These are phyloP conservation scores for Hypotaenidia philippensis DNA, from an alignment of 2,797 vertebrate genomes.

Conservation along the genomic window DNA sequence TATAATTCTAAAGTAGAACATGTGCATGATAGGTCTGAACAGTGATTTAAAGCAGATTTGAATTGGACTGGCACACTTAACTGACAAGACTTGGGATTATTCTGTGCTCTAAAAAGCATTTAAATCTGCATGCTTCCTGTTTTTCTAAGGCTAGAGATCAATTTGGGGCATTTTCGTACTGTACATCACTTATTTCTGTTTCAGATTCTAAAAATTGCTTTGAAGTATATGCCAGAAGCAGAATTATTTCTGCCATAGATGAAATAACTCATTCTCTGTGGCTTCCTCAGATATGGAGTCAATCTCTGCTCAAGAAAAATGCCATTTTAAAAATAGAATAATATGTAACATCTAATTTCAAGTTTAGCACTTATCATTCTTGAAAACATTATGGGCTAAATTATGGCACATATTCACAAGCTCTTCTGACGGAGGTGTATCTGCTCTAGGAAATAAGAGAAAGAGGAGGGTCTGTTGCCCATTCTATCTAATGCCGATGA, in stretches of 20 bases:
- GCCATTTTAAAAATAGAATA: neutral
- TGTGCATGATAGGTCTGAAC: neutral
- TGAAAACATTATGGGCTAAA: neutral
- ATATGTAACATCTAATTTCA: neutral
- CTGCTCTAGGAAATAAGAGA: neutral
- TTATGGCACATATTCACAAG: neutral
- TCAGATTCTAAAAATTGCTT: constrained; percentile 69
- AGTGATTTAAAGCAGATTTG: constrained; percentile 29
- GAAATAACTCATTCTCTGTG: constrained; percentile 39
- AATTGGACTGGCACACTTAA: constrained; percentile 6
- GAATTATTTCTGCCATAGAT: constrained; percentile 54
- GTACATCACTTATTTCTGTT: constrained; percentile 57
- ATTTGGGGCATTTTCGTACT: constrained; percentile 57
- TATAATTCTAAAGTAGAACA: constrained; percentile 26
- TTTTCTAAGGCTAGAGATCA: constrained; percentile 54
- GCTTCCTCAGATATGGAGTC: constrained; percentile 3
- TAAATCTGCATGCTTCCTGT: constrained; percentile 52
- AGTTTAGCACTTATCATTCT: neutral
- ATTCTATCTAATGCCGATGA: neutral
- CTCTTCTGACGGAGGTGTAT: neutral
- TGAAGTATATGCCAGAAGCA: constrained; percentile 68
- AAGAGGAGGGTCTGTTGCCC: neutral
- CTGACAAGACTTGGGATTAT: constrained; percentile 44
- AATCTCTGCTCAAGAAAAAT: constrained; percentile 34
- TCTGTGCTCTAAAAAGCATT: constrained; percentile 37